These are phyloP conservation scores for Anagrus nilaparvatae DNA, from an alignment of 1,140 invertebrate genomes.

Conservation along the genomic window DNA sequence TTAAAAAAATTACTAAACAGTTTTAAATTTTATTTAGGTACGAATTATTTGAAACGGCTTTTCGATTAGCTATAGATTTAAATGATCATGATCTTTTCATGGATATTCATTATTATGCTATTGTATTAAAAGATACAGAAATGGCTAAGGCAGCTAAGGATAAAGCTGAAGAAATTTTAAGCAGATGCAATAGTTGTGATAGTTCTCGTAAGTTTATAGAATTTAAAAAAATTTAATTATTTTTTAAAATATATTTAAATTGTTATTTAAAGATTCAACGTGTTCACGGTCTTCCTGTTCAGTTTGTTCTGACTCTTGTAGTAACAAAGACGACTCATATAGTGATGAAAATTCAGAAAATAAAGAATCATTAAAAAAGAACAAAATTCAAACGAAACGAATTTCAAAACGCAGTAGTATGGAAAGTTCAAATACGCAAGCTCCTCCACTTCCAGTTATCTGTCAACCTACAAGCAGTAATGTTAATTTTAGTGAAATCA, in stretches of 20 bases:
- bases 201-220: constrained; percentile 38
- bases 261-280: constrained; percentile 40
- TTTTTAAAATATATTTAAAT: constrained; percentile 1
- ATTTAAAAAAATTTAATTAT: constrained; percentile 5
- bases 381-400: constrained; percentile 23
- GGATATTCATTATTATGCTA: constrained; percentile 73
- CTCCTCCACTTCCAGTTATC: constrained; percentile 30
- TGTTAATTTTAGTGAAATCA: constrained; percentile 25
- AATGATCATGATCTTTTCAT: constrained; percentile 71
- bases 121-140: constrained; percentile 53
- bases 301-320: constrained; percentile 41
- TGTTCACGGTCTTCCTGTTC: constrained; percentile 48
- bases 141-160: constrained; percentile 65
- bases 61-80: constrained; percentile 75
- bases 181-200: constrained; percentile 46
- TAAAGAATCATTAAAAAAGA: constrained; percentile 29
- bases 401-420: constrained; percentile 29
- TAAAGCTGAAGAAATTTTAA: constrained; percentile 58
- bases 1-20: constrained; percentile 5
- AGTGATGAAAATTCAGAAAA: constrained; percentile 33
- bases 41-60: constrained; percentile 73
- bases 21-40: constrained; percentile 45
- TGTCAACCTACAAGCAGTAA: constrained; percentile 22
- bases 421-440: constrained; percentile 34
- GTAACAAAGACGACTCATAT: constrained; percentile 37